Base-by-base conservation (phyloP, 2,888 invertebrate genomes). In the Suillia variegata region DNA sequence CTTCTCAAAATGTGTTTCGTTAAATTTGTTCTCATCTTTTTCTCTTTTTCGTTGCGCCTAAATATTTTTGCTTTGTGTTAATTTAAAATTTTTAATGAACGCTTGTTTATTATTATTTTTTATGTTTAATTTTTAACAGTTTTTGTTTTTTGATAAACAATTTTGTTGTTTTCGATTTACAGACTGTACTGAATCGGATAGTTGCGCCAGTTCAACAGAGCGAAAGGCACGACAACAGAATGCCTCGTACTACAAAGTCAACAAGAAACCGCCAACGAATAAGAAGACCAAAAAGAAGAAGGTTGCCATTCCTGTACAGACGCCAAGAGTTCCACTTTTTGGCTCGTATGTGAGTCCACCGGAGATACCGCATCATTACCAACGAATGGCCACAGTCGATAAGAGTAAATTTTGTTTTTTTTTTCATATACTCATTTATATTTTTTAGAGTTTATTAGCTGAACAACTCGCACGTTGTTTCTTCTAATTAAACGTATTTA, bases 161-260 rank as follows among this genome's bases (percentile, higher is more conserved):
- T n/a, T n/a, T n/a, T n/a, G n/a, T n/a, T n/a, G n/a, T n/a, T n/a
- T n/a, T n/a, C n/a, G n/a, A n/a, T n/a, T n/a, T n/a, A n/a, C 26
- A 76, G 76, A 78, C 69, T 92, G 92, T 81, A 93, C 93, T 59
- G 95, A 96, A 81, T 94, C 95, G 5, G 95, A 96, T 81, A 94
- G 93, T 70, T 95, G 95, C 67, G 92, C 80, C 34, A 82, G 82
- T 64, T 82, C 82, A 31, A 80, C 82, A n/a, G 82, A 82, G 66
- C 74, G 80, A 57, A 84, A 87, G 63, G 87, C 88, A 66, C 84
- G 86, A 62, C 85, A 85, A 20, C 85, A 85, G 67, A 88, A 87
- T 69, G 84, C 85, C 24, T 74, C 63, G 54, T 84, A 87, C 71
- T 85, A 86, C 54, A 89, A 89, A 80, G 87, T 87, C 63, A 89